These are phyloP conservation scores for Leucophenga varia DNA, from an alignment of 1,140 invertebrate species.

Conservation along the genomic window DNA sequence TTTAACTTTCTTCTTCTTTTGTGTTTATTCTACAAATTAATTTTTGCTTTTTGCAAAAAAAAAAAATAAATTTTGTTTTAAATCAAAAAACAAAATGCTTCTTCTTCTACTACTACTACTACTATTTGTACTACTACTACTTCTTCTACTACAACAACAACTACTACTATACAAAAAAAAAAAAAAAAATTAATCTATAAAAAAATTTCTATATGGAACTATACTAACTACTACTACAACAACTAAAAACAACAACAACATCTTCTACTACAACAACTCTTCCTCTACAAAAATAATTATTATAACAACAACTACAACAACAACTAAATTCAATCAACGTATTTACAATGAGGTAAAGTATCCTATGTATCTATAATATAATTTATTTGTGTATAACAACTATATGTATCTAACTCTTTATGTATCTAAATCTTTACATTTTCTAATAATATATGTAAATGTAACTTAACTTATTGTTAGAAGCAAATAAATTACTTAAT, in stretches of 20 bases:
- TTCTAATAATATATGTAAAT: too few species aligned
- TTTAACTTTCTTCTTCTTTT: too few species aligned
- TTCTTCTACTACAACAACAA: conserved; percentile 22
- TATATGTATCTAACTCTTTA: too few species aligned
- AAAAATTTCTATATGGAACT: conserved; percentile 39
- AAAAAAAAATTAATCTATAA: too few species aligned
- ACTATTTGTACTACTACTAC: conserved; percentile 11
- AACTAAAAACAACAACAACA: conserved; percentile 45
- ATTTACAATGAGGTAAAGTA: conserved; percentile 57
- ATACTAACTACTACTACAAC: conserved; percentile 45
- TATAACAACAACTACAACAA: conserved; percentile 18
- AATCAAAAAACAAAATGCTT: conserved; percentile 39
- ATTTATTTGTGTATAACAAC: too few species aligned
- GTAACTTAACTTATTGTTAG: too few species aligned
- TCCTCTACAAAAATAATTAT: conserved; percentile 51
- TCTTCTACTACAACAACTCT: conserved; percentile 34
- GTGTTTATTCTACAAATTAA: background rate
- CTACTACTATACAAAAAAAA: conserved; percentile 27
- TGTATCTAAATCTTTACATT: too few species aligned
- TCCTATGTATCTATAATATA: too few species aligned
- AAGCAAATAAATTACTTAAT: too few species aligned
- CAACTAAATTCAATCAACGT: conserved; percentile 51
- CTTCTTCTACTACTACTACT: conserved; percentile 45
- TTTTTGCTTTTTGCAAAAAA: conserved; percentile 31
- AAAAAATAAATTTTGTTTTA: conserved; percentile 35